Evolutionary conservation across 2,113 vertebrate genomes (phyloP).

Genomic region (Rhinoptilus africanus): DNA sequence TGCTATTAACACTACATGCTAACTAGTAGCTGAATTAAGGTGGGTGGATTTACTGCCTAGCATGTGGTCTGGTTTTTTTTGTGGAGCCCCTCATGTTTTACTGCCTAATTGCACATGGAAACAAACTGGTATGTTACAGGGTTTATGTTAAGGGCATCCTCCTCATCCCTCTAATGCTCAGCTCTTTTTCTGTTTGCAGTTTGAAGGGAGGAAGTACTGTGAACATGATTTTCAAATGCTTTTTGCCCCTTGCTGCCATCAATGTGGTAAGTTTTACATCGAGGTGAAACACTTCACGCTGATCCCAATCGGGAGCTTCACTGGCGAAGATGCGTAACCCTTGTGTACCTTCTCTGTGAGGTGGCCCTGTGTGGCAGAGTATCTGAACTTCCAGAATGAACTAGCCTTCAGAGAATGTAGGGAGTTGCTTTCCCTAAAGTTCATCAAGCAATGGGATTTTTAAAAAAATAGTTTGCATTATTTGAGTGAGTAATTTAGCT

Average conservation of each 20-base stretch:
- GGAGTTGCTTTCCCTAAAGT: background rate
- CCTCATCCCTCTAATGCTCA: background rate
- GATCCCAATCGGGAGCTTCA: background rate
- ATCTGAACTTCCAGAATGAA: background rate
- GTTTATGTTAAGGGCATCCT: background rate
- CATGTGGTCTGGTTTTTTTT: background rate
- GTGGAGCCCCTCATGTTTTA: background rate
- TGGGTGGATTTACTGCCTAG: background rate
- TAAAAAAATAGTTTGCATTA: background rate
- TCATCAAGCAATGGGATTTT: background rate
- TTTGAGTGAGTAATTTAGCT: background rate
- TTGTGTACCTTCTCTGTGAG: background rate
- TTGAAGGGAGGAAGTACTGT: slow-evolving; percentile 97
- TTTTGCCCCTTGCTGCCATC: slow-evolving; percentile 96
- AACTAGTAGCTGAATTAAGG: background rate
- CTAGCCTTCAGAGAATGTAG: background rate
- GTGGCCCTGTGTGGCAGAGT: background rate
- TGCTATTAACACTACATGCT: background rate
- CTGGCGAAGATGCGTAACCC: background rate
- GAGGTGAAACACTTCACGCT: background rate
- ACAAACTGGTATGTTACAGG: background rate
- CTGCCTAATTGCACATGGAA: background rate
- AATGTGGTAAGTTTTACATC: slow-evolving; percentile 88
- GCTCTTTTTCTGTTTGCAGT: slow-evolving; percentile 76
- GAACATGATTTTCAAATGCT: slow-evolving; percentile 99